Evolutionary conservation across 2,888 invertebrate species (phyloP).

Genomic region (Tiliacea aurago): DNA sequence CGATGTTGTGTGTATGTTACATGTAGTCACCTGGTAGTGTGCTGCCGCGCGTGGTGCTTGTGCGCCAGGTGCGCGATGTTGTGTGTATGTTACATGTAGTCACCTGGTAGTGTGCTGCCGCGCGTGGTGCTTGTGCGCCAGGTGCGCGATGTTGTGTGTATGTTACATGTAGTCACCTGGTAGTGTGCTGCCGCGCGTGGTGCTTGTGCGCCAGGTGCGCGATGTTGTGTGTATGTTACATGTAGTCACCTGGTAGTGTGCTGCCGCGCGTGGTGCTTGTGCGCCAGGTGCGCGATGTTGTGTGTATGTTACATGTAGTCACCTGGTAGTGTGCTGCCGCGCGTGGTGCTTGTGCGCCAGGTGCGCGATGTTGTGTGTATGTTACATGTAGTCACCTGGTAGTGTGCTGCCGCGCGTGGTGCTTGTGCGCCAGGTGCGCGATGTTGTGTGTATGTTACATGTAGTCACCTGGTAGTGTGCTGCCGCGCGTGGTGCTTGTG

Average conservation of each 20-base stretch:
- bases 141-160: conserved; percentile 67
- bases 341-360: conserved; percentile 73
- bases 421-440: conserved; percentile 74
- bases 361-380: conserved; percentile 66
- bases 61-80: conserved; percentile 75
- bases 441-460: conserved; percentile 47
- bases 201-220: conserved; percentile 75
- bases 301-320: conserved; percentile 1
- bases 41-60: conserved; percentile 71
- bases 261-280: conserved; percentile 72
- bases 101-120: conserved; percentile 72
- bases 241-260: conserved; percentile 64
- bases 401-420: conserved; percentile 73
- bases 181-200: conserved; percentile 72
- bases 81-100: not conserved
- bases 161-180: conserved; percentile 49
- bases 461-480: conserved; percentile 64
- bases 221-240: conserved; percentile 49
- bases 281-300: conserved; percentile 73
- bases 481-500: conserved; percentile 74
- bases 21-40: conserved; percentile 62
- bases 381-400: conserved; percentile 51
- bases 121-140: conserved; percentile 72
- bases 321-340: conserved; percentile 72
- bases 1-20: conserved; percentile 54